Percentiles rank a stretch among this genome's conserved stretches.
phyloP scores from a whole-genome alignment of 2,113 vertebrate species.

The Heterocephalus glaber region DNA sequence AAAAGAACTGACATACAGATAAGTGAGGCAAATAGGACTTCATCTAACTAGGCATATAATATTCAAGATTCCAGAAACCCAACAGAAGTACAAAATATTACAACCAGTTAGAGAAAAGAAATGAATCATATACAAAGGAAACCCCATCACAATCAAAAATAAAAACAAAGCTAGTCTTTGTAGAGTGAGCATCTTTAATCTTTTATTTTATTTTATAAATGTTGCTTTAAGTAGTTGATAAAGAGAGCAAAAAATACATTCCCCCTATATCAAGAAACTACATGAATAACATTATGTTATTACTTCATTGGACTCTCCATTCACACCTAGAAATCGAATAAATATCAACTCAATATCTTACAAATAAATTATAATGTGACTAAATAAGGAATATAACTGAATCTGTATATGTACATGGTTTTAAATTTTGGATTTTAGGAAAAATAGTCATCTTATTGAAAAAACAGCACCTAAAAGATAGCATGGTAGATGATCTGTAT shows the following conservation, averaged over 20 bases:
- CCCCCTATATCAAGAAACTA: background rate
- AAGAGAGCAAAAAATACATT: background rate
- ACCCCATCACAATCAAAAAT: background rate
- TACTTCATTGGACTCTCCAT: background rate
- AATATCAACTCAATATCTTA: background rate
- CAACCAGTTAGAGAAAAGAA: no score
- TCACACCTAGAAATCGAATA: background rate
- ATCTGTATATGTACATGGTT: background rate
- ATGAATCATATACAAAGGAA: no score
- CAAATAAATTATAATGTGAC: background rate
- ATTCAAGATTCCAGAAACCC: no score
- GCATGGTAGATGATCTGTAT: background rate
- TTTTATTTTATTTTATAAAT: slow-evolving; percentile 23
- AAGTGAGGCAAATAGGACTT: no score
- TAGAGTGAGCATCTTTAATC: background rate
- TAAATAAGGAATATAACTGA: background rate
- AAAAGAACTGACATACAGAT: no score
- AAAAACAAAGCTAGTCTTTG: background rate
- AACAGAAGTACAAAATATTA: no score
- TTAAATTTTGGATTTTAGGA: background rate
- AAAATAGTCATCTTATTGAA: background rate
- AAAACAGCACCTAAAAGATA: background rate
- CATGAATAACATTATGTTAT: background rate
- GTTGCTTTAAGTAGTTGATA: background rate
- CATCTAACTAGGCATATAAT: no score